These are phyloP conservation scores for Limnephilus lunatus DNA, from an alignment of 2,888 invertebrate species.

Conservation along the genomic window DNA sequence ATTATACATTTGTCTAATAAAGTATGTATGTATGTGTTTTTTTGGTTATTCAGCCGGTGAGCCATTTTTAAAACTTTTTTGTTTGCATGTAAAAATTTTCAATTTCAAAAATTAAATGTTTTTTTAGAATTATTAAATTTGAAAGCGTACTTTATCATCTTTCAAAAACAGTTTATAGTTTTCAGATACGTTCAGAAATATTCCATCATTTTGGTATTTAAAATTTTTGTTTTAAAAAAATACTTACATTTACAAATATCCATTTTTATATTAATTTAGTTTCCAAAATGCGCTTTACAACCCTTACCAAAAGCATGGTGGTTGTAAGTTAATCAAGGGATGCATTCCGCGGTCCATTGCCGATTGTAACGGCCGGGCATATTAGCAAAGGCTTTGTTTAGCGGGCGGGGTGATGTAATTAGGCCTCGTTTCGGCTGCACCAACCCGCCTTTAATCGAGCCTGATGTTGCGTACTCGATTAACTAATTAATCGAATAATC, in stretches of 20 bases:
- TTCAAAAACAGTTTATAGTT: too few species aligned
- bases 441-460: background rate
- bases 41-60: too few species aligned
- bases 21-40: too few species aligned
- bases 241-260: background rate
- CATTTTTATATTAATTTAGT: background rate
- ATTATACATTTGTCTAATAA: too few species aligned
- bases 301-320: background rate
- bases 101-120: too few species aligned
- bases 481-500: constrained; percentile 17
- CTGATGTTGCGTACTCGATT: background rate
- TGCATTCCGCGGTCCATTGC: constrained; percentile 36
- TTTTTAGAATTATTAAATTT: too few species aligned
- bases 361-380: constrained; percentile 7
- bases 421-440: constrained; percentile 18
- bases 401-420: constrained; percentile 40
- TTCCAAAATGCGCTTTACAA: background rate
- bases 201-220: too few species aligned
- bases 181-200: too few species aligned
- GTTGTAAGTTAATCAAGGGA: constrained; percentile 45
- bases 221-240: background rate
- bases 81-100: too few species aligned
- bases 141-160: too few species aligned
- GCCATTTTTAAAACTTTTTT: too few species aligned
- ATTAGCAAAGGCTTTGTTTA: constrained; percentile 30